Conservation (phyloP, 2,113 vertebrate genomes). For the Scophthalmus maximus region DNA sequence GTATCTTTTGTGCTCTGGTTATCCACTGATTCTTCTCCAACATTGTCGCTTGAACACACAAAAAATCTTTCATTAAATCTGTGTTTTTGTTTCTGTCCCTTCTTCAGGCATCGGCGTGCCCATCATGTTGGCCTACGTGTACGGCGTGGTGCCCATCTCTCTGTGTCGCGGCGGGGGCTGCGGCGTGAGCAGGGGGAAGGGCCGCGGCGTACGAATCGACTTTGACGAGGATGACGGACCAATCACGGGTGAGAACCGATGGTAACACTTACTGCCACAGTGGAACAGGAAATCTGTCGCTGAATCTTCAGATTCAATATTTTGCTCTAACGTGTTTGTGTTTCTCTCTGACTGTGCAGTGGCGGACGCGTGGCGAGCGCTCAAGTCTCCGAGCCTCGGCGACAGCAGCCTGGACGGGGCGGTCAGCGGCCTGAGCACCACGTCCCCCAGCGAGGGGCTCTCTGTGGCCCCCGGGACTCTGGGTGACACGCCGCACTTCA, state of each 20-base stretch:
- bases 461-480: constrained; percentile 91
- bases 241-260: constrained; percentile 89
- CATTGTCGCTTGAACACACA: too few species aligned
- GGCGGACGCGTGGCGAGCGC: constrained; percentile 96
- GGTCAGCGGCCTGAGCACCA: constrained; percentile 94
- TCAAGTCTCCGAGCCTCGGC: constrained; percentile 96
- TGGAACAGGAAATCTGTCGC: too few species aligned
- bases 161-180: constrained; percentile 97
- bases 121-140: constrained; percentile 99
- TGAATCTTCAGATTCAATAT: neutral
- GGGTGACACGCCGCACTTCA: constrained; percentile 92
- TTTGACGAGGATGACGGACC: constrained; percentile 98
- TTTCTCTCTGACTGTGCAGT: constrained; percentile 75
- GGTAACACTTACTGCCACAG: too few species aligned
- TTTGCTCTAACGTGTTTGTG: neutral
- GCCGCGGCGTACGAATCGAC: constrained; percentile 95
- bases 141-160: constrained; percentile 97
- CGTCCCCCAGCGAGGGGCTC: constrained; percentile 90
- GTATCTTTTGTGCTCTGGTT: too few species aligned
- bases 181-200: constrained; percentile 95
- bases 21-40: too few species aligned
- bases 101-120: constrained; percentile 96
- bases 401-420: constrained; percentile 97
- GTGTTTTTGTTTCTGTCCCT: neutral
- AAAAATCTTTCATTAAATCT: neutral